Base-by-base conservation (phyloP, 2,113 vertebrate genomes). In the Gobiocypris rarus region DNA sequence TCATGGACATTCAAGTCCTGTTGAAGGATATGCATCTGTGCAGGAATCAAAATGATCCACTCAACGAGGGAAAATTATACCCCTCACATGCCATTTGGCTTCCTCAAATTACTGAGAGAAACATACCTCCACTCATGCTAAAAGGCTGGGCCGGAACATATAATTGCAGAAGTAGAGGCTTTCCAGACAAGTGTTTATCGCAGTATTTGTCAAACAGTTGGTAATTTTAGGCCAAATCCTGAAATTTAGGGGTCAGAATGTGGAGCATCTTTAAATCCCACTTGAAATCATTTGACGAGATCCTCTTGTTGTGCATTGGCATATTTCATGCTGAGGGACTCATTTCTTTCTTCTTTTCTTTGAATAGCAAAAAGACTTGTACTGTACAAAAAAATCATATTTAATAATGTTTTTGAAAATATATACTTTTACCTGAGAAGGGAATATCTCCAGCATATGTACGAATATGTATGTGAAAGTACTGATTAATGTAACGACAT, bases 101-200 rank as follows among this genome's bases (percentile, higher is more conserved):
- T 80, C 82, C 28, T 59, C 75, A 50, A 83, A 79, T 83, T 73
- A 78, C 74, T 59, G 63, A 22, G 74, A 13, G 63, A 79, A 83
- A 83, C 81, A 63, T 26, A 73, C 75, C 43, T 79, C 74, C 65
- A 41, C 38, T 78, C 38, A 26, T 48, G 43, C 38, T 81, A 56
- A 81, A 81, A 85, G 77, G 56, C 13, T 81, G 77, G 77, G 84
- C 43, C 63, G 31, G 26, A 58, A 41, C n/a, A 67, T 9, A 70
- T 79, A 81, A 85, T 85, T 63, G 77, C 69, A 19, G 13, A 74
- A 63, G 67, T 38, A 26, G 56, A 81, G 17, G 84, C 58, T 85
- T 63, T 81, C 17, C 50, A 75, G 26, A 81, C 28, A 54, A 81
- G 56, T 28, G 56, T 50, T 24, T 52, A 61, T 80, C 28, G 19